A percentile compares a stretch with the other conserved stretches of the same genome.
Evolutionary conservation across 2,113 vertebrate genomes (phyloP).

Genomic region (Gambusia holbrooki): DNA sequence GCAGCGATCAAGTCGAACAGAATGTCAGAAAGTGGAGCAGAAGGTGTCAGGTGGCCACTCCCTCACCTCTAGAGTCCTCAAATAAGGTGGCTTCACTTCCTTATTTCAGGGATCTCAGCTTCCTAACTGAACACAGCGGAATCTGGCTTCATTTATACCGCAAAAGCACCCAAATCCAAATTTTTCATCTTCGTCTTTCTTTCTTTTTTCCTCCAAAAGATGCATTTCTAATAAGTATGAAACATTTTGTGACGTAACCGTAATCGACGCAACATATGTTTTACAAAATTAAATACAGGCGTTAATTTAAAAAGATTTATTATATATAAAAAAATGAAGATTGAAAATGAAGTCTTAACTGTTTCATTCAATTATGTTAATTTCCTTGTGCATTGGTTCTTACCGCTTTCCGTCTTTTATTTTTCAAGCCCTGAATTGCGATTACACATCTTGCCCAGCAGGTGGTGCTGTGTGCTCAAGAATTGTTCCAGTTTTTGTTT

Average conservation of each 20-base stretch:
- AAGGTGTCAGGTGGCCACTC: constrained; percentile 66
- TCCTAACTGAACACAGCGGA: constrained; percentile 8
- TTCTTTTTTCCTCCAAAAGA: background rate
- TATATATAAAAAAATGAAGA: no score
- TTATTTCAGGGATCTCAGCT: constrained; percentile 21
- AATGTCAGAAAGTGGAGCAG: constrained; percentile 9
- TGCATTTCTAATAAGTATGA: background rate
- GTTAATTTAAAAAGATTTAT: no score
- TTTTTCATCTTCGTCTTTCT: background rate
- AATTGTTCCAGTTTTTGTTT: background rate
- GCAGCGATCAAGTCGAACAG: constrained; percentile 28
- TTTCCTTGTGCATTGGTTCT: no score
- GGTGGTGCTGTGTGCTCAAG: constrained; percentile 21
- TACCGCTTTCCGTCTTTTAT: background rate
- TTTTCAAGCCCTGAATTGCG: background rate
- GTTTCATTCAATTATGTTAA: no score
- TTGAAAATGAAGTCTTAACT: no score
- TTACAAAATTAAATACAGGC: no score
- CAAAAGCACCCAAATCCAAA: background rate
- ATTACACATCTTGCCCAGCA: background rate
- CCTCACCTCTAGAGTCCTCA: constrained; percentile 50
- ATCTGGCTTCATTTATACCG: background rate
- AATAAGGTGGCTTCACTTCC: constrained; percentile 67
- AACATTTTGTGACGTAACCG: no score
- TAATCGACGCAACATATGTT: no score